Percentiles rank a stretch among this genome's conserved stretches.
Evolutionary conservation across 2,113 vertebrate genomes (phyloP).

Genomic region (Bagarius yarrelli): DNA sequence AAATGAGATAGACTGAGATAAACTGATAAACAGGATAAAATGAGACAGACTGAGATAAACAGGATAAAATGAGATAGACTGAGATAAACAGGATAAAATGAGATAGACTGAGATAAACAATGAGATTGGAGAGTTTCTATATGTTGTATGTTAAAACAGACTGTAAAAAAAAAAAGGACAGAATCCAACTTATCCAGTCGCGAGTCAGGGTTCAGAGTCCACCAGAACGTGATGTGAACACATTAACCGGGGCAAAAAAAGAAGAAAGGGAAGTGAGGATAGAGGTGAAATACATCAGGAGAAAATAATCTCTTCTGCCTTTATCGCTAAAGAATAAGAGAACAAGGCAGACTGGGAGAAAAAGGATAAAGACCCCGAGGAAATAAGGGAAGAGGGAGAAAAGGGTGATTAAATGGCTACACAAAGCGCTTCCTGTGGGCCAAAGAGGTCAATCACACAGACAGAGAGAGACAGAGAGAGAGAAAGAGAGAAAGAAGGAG

Average conservation of each 20-base stretch:
- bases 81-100: background rate
- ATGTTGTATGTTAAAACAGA: background rate
- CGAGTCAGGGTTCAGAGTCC: constrained; percentile 36
- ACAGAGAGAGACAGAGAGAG: background rate
- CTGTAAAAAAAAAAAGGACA: background rate
- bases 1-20: background rate
- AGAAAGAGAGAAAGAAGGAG: background rate
- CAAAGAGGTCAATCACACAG: constrained; percentile 30
- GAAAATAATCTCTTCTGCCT: constrained; percentile 39
- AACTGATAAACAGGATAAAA: background rate
- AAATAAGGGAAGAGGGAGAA: constrained; percentile 37
- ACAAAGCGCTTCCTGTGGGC: constrained; percentile 11
- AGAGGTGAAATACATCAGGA: constrained; percentile 3
- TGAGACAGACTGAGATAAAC: background rate
- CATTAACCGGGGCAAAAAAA: background rate
- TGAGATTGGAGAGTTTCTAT: background rate
- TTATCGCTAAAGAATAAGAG: constrained; percentile 21
- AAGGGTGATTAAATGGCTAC: constrained; percentile 31
- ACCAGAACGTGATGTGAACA: constrained; percentile 5
- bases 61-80: background rate
- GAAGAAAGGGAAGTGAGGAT: background rate
- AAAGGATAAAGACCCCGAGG: constrained; percentile 36
- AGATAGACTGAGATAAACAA: background rate
- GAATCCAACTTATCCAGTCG: background rate
- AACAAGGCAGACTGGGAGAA: constrained; percentile 15